Conservation (phyloP, 2,888 invertebrate species). For the Rhingia rostrata region DNA sequence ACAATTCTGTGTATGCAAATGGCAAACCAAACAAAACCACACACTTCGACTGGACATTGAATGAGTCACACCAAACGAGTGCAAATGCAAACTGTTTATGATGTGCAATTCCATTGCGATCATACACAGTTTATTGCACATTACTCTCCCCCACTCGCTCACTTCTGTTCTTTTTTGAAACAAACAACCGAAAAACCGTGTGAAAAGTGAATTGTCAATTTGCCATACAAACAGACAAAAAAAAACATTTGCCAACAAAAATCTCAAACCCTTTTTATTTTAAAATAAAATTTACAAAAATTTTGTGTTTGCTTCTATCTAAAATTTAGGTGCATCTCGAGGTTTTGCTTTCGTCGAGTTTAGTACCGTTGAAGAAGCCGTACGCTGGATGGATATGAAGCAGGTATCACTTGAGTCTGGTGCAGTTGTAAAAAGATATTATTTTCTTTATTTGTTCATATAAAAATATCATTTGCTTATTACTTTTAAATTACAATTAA, state of each 20-base stretch:
- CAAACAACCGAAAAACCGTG: slow-evolving; percentile 27
- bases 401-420: slow-evolving; percentile 84
- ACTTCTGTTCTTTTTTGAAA: slow-evolving; percentile 29
- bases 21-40: not conserved
- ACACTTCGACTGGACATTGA: not conserved
- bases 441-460: slow-evolving; percentile 59
- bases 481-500: slow-evolving; percentile 16
- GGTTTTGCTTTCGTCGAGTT: slow-evolving; percentile 97
- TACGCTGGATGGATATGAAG: slow-evolving; percentile 95
- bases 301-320: slow-evolving; percentile 86
- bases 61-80: not conserved
- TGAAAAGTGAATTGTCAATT: slow-evolving; percentile 37
- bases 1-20: slow-evolving; percentile 55
- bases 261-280: slow-evolving; percentile 77
- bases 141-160: slow-evolving; percentile 1
- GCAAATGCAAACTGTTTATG: slow-evolving; percentile 61
- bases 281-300: slow-evolving; percentile 81
- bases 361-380: slow-evolving; percentile 93
- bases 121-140: slow-evolving; percentile 26
- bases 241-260: slow-evolving; percentile 76
- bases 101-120: slow-evolving; percentile 41
- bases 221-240: slow-evolving; percentile 64
- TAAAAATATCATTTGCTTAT: slow-evolving; percentile 49
- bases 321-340: slow-evolving; percentile 94
- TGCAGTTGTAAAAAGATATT: slow-evolving; percentile 75